Evolutionary conservation across 30 jellyfish, hydroid and myxozoan genomes (phyloP), one percentile per base, ranked within the genome.

Genomic region (Catostylus mosaicus): DNA sequence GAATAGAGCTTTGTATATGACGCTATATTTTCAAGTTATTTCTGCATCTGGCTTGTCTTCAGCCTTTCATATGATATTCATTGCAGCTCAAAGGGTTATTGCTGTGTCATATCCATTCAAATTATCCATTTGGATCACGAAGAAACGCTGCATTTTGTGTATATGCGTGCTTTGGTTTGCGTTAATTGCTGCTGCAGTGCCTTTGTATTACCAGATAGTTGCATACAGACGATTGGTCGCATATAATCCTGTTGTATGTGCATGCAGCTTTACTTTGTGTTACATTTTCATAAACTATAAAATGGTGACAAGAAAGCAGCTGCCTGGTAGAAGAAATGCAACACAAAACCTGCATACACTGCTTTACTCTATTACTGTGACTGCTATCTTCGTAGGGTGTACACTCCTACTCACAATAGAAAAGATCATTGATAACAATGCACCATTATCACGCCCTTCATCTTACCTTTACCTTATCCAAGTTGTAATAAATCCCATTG

Each of bases 11-110:
- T 16, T n/a, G n/a, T 6, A 43, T 6, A 16, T 43, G 8, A 43
- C 56, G 12, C 12, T 43, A 6, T 43, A 16, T 6, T 16, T 16
- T 43, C 56, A 43, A 8, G 16, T 43, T 43, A 43, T n/a, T 6
- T 43, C 56, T 6, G 56, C 56, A 6, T 43, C 56, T 8, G 12
- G 54, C 14, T 40, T 14, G 29, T 66, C 78, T 33, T 29, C 78
- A 8, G 78, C 78, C 29, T 31, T 66, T 26, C 78, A 66, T 32
- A 37, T 66, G 47, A 20, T 40, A 2, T 66, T 66, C 56, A 66
- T 66, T 24, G 78, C 78, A 5, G 31, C 31, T 19, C 78, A 66
- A 66, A 66, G 78, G 29, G 33, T 66, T 56, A 30, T 66, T 29
- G 78, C 78, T 66, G 78, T 66, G 22, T 12, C 18, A 9, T 30